These are phyloP conservation scores for Pagrus major DNA, from an alignment of 2,113 vertebrate genomes.

Conservation along the genomic window DNA sequence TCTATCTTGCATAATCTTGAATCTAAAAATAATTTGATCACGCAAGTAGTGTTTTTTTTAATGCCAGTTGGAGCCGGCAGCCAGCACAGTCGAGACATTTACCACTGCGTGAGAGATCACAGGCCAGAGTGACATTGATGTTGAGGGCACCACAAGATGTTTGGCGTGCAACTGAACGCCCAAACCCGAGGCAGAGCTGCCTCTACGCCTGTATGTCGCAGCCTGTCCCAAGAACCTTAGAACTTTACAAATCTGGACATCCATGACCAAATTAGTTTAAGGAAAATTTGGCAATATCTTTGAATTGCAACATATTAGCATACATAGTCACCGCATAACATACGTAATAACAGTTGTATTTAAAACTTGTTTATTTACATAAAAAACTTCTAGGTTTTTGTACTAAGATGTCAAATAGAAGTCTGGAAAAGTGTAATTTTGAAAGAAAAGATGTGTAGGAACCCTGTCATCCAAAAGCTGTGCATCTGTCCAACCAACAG, in stretches of 20 bases:
- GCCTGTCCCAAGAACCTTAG: background rate
- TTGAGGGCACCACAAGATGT: background rate
- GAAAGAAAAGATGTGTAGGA: too few species aligned
- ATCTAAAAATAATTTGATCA: too few species aligned
- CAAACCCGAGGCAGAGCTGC: background rate
- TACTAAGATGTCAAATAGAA: too few species aligned
- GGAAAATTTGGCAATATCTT: background rate
- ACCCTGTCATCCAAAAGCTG: background rate
- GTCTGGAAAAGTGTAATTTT: too few species aligned
- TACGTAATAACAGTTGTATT: too few species aligned
- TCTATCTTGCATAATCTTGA: too few species aligned
- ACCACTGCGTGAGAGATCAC: background rate
- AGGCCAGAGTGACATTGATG: background rate
- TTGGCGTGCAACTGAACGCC: background rate
- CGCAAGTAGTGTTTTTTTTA: too few species aligned
- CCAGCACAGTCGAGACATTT: too few species aligned
- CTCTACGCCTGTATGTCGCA: background rate
- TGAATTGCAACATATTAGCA: background rate
- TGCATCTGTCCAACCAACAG: conserved; percentile 21
- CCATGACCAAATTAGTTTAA: background rate
- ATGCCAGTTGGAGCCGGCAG: too few species aligned
- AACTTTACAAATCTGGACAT: background rate
- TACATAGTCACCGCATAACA: too few species aligned
- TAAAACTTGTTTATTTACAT: too few species aligned
- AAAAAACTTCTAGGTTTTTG: too few species aligned